Conservation (phyloP, 2,888 invertebrate species). For the Prosopocoilus inquinatus region DNA sequence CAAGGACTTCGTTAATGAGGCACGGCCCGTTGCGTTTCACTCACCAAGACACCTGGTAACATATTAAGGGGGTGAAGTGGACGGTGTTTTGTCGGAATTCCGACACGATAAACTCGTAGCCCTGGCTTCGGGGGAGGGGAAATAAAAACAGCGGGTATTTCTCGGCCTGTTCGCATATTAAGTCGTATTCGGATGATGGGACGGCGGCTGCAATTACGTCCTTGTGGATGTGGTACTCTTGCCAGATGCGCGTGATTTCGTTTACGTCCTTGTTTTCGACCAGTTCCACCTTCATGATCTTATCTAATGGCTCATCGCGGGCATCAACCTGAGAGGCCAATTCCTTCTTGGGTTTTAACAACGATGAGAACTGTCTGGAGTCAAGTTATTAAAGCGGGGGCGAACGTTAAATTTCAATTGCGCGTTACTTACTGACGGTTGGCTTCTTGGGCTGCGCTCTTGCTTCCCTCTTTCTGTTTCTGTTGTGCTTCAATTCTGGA, state of each 20-base stretch:
- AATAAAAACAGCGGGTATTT: constrained; percentile 71
- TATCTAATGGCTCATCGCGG: constrained; percentile 58
- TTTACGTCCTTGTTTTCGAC: constrained; percentile 66
- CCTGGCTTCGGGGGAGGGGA: constrained; percentile 76
- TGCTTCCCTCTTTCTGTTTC: constrained; percentile 40
- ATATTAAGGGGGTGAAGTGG: constrained; percentile 82
- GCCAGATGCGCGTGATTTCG: constrained; percentile 77
- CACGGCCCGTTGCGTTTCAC: neutral
- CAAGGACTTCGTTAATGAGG: constrained; percentile 2
- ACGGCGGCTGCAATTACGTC: constrained; percentile 75
- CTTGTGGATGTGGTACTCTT: constrained; percentile 74
- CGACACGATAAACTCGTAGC: constrained; percentile 82
- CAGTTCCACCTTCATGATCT: constrained; percentile 76
- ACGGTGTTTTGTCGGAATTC: constrained; percentile 71
- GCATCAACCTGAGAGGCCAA: constrained; percentile 41
- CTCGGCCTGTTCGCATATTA: constrained; percentile 58
- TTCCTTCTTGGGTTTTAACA: constrained; percentile 62
- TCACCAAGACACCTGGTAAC: constrained; percentile 71
- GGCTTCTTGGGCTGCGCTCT: neutral
- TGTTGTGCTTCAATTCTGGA: constrained; percentile 59
- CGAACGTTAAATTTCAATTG: too few relatives aligned
- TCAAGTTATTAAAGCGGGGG: neutral
- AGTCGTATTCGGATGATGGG: constrained; percentile 59
- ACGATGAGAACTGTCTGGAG: constrained; percentile 61
- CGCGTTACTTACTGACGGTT: constrained; percentile 16